Evolutionary conservation across 2,888 invertebrate species (phyloP).

Genomic region (Orgyia antiqua): DNA sequence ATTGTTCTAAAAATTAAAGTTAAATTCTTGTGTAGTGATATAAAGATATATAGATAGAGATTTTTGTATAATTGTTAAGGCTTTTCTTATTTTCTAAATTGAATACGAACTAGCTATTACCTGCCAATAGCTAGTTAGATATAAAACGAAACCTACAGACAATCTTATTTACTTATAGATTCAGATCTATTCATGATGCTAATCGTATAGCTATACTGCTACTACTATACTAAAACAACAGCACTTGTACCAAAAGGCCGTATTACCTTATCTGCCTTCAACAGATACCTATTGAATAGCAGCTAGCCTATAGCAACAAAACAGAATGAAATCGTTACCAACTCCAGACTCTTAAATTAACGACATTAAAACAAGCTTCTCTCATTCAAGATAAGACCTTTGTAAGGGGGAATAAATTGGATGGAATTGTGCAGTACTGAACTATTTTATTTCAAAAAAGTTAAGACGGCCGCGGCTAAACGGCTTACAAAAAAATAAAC

Average conservation of each 20-base stretch:
- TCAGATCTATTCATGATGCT: no score
- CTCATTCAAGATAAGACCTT: constrained; percentile 67
- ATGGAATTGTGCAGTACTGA: constrained; percentile 43
- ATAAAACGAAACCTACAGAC: no score
- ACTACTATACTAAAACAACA: constrained; percentile 1
- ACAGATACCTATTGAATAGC: constrained; percentile 22
- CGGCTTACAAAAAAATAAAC: neutral
- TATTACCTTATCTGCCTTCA: constrained; percentile 20
- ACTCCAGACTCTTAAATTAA: constrained; percentile 57
- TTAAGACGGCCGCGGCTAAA: constrained; percentile 8
- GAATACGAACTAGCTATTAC: no score
- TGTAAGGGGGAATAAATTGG: constrained; percentile 62
- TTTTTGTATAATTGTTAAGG: no score
- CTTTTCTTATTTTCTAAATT: no score
- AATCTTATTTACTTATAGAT: no score
- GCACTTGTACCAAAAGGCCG: constrained; percentile 8
- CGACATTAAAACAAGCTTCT: constrained; percentile 67
- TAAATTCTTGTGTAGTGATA: no score
- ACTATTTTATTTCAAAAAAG: constrained; percentile 19
- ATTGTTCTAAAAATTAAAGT: no score
- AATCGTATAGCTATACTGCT: no score
- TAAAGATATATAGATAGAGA: no score
- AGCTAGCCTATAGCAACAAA: constrained; percentile 23
- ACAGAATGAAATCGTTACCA: constrained; percentile 61
- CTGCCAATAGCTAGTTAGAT: no score